Percentiles rank a stretch among this genome's conserved stretches.
These are phyloP conservation scores for Apostichopus japonicus DNA, from an alignment of 35 echinoderm and acorn worm genomes.

Conservation along the genomic window DNA sequence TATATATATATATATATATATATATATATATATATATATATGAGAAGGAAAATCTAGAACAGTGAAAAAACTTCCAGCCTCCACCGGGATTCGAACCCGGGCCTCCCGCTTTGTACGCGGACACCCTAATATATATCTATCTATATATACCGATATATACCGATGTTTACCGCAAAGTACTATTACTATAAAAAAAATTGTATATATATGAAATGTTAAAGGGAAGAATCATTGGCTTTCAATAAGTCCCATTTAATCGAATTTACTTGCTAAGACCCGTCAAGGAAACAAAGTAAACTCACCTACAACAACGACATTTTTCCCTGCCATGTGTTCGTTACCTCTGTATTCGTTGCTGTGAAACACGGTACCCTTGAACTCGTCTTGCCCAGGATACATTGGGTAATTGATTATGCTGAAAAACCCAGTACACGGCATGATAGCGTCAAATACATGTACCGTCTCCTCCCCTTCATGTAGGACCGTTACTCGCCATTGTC, in stretches of 20 bases:
- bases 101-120: too few species aligned
- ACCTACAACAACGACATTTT: conserved; percentile 82
- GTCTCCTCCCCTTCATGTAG: conserved; percentile 29
- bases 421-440: conserved; percentile 77
- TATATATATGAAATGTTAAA: too few species aligned
- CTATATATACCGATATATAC: too few species aligned
- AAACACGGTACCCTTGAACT: conserved; percentile 58
- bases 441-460: conserved; percentile 67
- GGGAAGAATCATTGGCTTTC: too few species aligned
- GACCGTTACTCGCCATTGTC: conserved; percentile 66
- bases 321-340: conserved; percentile 49
- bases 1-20: too few species aligned
- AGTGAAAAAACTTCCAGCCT: too few species aligned
- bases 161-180: too few species aligned
- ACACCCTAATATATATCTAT: too few species aligned
- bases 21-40: too few species aligned
- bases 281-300: conserved; percentile 17
- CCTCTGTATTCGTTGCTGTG: conserved; percentile 74
- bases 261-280: not conserved
- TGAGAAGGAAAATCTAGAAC: too few species aligned
- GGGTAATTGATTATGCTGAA: conserved; percentile 63
- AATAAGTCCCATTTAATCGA: not conserved
- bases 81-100: too few species aligned
- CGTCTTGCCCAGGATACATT: conserved; percentile 69
- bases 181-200: too few species aligned